Evolutionary conservation across 2,888 invertebrate species (phyloP), one percentile per base, ranked within the genome.

Genomic region (Metopia argyrocephala): DNA sequence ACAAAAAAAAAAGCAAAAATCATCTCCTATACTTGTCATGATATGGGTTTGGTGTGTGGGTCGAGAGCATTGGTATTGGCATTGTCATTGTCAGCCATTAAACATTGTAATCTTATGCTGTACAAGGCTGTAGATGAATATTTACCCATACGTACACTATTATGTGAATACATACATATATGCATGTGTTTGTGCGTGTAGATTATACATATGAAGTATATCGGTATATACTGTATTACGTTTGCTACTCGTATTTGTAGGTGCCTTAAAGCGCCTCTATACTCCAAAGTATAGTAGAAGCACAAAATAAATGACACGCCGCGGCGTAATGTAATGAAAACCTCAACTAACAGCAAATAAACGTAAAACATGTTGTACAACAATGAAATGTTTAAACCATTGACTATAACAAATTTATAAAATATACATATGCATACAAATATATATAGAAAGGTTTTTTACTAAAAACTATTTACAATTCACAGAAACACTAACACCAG

Each of bases 271-370:
- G n/a, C n/a, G n/a, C n/a, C n/a, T n/a, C n/a, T n/a, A n/a, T n/a
- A n/a, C n/a, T n/a, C n/a, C n/a, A n/a, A 38, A 12, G 0, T 45
- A 48, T 27, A 70, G 56, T 64, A 57, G 70, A 28, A 62, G 54
- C 64, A 65, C 76, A 78, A 78, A 38, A 65, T 70, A 65, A 64
- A 70, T 70, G 70, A n/a, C n/a, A n/a, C n/a, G n/a, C n/a, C n/a
- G n/a, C n/a, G n/a, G n/a, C n/a, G 65, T 71, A 31, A 70, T 78
- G 76, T 65, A 78, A 78, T 78, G 76, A 71, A 78, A 78, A 78
- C 76, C 76, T 78, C 76, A 78, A 71, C 64, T 59, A 71, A 78
- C 76, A 70, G 70, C 76, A 65, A 59, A 78, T 78, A 71, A 78
- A 65, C 65, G 65, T 70, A 78, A 64, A 76, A 71, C 76, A 78